Evolutionary conservation across 2,113 vertebrate species (phyloP), one percentile per base, ranked within the genome.

Genomic region (Hucho hucho): DNA sequence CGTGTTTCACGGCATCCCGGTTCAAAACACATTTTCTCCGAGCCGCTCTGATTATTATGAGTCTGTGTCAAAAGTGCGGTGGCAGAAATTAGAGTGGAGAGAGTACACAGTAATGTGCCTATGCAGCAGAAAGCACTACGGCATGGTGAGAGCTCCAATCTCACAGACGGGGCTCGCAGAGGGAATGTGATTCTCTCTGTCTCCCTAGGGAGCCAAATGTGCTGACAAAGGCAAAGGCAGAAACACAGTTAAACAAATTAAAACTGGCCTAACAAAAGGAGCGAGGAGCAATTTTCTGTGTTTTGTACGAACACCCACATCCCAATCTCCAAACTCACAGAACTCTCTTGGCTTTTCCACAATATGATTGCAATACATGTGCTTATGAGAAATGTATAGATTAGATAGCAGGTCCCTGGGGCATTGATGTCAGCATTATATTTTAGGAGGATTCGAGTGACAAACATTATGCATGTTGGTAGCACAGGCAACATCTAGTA

Each of bases 221-320:
- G 75, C 78, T 83, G 84, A 84, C 78, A 74, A 67, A 78, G 79
- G 79, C 80, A 77, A 0, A 25, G 71, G 6, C 67, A 22, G 16
- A 32, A 69, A 70, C 72, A 74, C 14, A 77, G 68, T 74, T 26
- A 76, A 79, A 78, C 75, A 81, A 80, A 78, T 87, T 47, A 85
- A 86, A 86, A 83, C 82, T 81, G 79, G 76, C 78, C 78, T 81
- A 84, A 81, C 81, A 78, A 77, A 84, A 65, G 20, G 66, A 43
- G 77, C 56, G 75, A 81, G 80, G 73, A 79, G 74, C 76, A 74
- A 77, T 53, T 84, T 84, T 84, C 69, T 9, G 4, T 53, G 75
- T 86, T 86, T n/a, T 80, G 83, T 72, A 84, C 83, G 83, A 64
- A 37, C 1, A 12, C 59, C 24, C 18, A 37, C 37, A 9, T 37